Evolutionary conservation across 2,888 invertebrate genomes (phyloP).

Genomic region (Tenthredo livida): DNA sequence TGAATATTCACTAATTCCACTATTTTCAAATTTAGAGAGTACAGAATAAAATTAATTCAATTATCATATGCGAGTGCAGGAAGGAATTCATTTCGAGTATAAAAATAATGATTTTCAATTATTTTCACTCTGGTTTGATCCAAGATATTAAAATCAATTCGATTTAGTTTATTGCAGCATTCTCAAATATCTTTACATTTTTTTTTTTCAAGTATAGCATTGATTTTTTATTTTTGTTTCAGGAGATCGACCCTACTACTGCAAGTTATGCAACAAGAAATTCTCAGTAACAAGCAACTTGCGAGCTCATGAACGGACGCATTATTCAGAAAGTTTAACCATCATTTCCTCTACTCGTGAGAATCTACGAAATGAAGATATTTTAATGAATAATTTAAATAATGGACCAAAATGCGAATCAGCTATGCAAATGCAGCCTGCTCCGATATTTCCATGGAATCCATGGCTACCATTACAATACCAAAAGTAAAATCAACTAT

Average conservation of each 20-base stretch:
- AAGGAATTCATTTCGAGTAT: neutral
- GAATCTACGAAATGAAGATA: conserved; percentile 46
- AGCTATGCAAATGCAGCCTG: conserved; percentile 58
- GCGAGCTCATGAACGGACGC: conserved; percentile 65
- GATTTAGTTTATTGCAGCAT: neutral
- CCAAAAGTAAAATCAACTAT: conserved; percentile 7
- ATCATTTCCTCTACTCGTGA: conserved; percentile 41
- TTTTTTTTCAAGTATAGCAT: neutral
- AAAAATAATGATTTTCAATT: neutral
- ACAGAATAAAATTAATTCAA: too few species aligned
- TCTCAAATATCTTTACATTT: neutral
- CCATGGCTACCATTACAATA: conserved; percentile 63
- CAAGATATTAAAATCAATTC: neutral
- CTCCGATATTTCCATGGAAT: conserved; percentile 59
- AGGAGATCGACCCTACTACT: conserved; percentile 68
- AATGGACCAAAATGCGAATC: conserved; percentile 53
- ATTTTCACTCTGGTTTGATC: neutral
- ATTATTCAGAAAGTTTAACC: conserved; percentile 54
- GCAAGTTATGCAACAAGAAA: conserved; percentile 66
- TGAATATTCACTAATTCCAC: too few species aligned
- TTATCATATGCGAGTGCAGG: too few species aligned
- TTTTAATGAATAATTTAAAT: conserved; percentile 41
- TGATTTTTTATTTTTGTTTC: conserved; percentile 75
- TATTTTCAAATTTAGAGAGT: too few species aligned
- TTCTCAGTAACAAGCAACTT: conserved; percentile 68